These are phyloP conservation scores for Istiophorus platypterus DNA, from an alignment of 2,113 vertebrate species.

Conservation along the genomic window DNA sequence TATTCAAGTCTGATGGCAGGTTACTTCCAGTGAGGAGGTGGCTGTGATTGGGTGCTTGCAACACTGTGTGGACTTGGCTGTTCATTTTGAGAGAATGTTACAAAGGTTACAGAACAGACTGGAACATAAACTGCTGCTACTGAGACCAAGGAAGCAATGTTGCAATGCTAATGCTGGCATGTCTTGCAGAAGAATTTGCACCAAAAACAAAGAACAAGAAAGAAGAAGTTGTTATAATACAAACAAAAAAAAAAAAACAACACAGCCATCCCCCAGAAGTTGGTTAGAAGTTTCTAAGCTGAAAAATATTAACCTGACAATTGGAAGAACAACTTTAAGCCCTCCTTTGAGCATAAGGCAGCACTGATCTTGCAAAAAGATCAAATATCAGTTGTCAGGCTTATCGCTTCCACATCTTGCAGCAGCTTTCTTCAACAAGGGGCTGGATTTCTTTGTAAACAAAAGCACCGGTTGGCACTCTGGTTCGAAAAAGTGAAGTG, in stretches of 20 bases:
- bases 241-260: constrained; percentile 8
- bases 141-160: constrained; percentile 62
- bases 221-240: constrained; percentile 66
- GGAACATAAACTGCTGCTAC: constrained; percentile 36
- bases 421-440: constrained; percentile 17
- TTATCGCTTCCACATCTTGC: constrained; percentile 37
- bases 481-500: constrained; percentile 48
- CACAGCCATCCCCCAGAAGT: constrained; percentile 7
- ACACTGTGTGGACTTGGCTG: constrained; percentile 28
- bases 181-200: constrained; percentile 61
- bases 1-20: not conserved
- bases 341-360: not conserved
- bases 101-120: constrained; percentile 55
- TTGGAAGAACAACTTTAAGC: constrained; percentile 20
- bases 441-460: constrained; percentile 58
- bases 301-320: constrained; percentile 24
- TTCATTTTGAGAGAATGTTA: constrained; percentile 53
- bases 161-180: constrained; percentile 55
- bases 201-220: constrained; percentile 49
- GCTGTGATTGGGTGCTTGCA: constrained; percentile 33
- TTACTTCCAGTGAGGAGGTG: constrained; percentile 11
- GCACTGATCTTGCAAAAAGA: constrained; percentile 31
- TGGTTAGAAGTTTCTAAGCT: constrained; percentile 20
- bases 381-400: constrained; percentile 39
- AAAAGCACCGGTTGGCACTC: constrained; percentile 56